These are phyloP conservation scores for Pocillopora grandis DNA, from an alignment of 92 coral and sea anemone genomes.

Conservation along the genomic window DNA sequence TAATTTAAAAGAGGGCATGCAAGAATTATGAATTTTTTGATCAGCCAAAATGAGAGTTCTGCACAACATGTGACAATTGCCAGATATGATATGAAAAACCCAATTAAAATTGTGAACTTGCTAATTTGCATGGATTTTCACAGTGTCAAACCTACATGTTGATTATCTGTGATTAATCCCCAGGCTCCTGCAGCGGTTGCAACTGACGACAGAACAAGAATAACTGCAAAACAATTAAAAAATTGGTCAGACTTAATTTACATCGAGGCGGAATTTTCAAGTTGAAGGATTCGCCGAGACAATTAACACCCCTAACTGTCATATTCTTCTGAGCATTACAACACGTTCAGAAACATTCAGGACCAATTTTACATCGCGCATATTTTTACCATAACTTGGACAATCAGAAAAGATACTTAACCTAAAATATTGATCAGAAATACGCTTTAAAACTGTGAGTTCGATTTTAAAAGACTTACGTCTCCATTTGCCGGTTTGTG, in stretches of 20 bases:
- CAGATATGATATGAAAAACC: too few species aligned
- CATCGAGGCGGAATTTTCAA: neutral
- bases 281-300: neutral
- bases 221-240: constrained; percentile 42
- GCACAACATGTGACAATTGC: too few species aligned
- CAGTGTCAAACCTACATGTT: constrained; percentile 53
- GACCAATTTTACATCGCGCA: neutral
- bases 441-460: neutral
- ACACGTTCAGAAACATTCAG: too few species aligned
- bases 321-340: too few species aligned
- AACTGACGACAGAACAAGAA: constrained; percentile 72
- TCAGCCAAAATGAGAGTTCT: too few species aligned
- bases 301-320: too few species aligned
- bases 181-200: constrained; percentile 80
- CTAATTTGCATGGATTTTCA: neutral
- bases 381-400: neutral
- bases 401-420: neutral
- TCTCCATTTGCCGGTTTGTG: constrained; percentile 92
- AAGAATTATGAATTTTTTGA: too few species aligned
- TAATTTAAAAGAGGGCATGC: too few species aligned
- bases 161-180: constrained; percentile 89
- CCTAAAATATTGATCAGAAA: neutral
- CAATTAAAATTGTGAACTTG: neutral
- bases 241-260: neutral
- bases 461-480: constrained; percentile 49